Conservation (phyloP, 2,113 vertebrate species). For the Myrmecobius fasciatus region DNA sequence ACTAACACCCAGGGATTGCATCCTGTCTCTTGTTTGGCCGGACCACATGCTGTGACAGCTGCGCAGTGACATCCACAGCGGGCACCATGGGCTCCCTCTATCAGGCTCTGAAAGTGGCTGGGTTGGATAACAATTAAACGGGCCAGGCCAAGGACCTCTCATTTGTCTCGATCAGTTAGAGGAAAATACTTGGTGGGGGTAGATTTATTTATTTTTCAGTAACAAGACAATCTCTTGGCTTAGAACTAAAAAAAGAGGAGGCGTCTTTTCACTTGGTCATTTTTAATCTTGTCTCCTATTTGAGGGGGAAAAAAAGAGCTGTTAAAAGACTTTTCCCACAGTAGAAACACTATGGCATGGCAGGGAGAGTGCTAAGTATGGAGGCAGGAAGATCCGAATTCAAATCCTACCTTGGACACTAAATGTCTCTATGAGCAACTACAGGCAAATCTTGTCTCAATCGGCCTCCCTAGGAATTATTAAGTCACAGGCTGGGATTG, state of each 20-base stretch:
- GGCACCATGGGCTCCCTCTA: not conserved
- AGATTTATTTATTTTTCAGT: not conserved
- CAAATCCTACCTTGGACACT: not conserved
- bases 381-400: not conserved
- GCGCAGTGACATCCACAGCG: not conserved
- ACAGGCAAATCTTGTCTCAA: not conserved
- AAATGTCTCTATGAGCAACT: not conserved
- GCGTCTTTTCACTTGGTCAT: not conserved
- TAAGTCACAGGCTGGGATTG: not conserved
- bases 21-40: not conserved
- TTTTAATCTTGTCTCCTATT: not conserved
- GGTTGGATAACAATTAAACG: not conserved
- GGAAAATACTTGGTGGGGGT: not conserved
- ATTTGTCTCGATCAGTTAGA: not conserved
- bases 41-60: not conserved
- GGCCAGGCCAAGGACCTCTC: not conserved
- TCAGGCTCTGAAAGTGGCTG: not conserved
- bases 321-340: not conserved
- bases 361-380: not conserved
- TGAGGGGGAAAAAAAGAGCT: not conserved
- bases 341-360: too few species aligned
- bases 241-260: not conserved
- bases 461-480: not conserved
- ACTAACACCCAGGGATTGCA: not conserved
- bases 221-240: not conserved